Evolutionary conservation across 92 coral and sea anemone species (phyloP).

Genomic region (Desmophyllum pertusum): DNA sequence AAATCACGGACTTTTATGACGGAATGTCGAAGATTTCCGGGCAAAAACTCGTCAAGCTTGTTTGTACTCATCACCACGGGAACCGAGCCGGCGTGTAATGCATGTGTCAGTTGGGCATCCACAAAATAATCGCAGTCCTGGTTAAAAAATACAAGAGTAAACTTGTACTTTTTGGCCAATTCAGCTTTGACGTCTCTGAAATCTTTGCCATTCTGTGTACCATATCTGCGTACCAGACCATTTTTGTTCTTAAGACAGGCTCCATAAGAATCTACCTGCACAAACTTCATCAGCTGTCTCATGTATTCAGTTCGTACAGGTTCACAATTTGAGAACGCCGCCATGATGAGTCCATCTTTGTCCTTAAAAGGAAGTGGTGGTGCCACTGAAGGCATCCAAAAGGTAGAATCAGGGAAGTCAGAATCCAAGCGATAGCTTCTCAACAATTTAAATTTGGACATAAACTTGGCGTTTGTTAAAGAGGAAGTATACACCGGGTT

Average conservation of each 20-base stretch:
- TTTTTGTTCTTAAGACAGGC: constrained; percentile 2
- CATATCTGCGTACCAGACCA: constrained; percentile 24
- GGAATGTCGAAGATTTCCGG: constrained; percentile 53
- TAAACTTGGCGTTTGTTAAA: constrained; percentile 8
- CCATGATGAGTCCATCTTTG: constrained; percentile 55
- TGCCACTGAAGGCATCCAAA: constrained; percentile 34
- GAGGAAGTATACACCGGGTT: constrained; percentile 65
- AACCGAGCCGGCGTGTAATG: constrained; percentile 58
- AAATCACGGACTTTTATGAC: constrained; percentile 67
- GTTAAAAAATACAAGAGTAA: constrained; percentile 19
- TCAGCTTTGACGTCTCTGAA: constrained; percentile 35
- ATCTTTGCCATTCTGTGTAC: not conserved
- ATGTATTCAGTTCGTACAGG: not conserved
- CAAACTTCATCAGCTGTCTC: not conserved
- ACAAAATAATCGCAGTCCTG: constrained; percentile 13
- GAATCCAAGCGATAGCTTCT: constrained; percentile 55
- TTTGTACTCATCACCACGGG: constrained; percentile 55
- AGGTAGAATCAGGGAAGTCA: constrained; percentile 47
- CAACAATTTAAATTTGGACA: constrained; percentile 38
- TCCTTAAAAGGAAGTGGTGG: constrained; percentile 54
- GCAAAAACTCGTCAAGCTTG: constrained; percentile 59
- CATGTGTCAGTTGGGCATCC: constrained; percentile 68
- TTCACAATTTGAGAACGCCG: constrained; percentile 55
- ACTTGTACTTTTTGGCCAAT: constrained; percentile 38
- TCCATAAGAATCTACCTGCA: constrained; percentile 3